Conservation (phyloP, 2,797 vertebrate species). For the Danio kyathit region DNA sequence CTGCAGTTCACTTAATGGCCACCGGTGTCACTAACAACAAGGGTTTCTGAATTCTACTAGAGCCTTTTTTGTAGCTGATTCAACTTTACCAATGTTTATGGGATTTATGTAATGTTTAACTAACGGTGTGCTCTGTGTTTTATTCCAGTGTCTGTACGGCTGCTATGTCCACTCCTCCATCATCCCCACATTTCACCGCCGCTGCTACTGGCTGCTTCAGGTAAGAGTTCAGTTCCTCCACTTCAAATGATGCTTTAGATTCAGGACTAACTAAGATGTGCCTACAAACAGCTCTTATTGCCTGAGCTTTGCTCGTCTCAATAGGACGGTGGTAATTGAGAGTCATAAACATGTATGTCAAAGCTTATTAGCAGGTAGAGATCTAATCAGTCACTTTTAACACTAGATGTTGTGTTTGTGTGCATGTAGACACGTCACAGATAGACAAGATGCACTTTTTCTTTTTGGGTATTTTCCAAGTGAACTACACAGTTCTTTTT, state of each 20-base stretch:
- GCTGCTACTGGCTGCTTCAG: constrained; percentile 99
- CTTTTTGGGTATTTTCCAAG: constrained; percentile 11
- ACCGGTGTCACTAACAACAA: too few species aligned
- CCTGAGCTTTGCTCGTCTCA: too few species aligned
- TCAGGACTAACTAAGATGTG: neutral
- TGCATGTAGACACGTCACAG: neutral
- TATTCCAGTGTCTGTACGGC: constrained; percentile 92
- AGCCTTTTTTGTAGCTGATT: neutral
- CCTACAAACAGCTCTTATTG: neutral
- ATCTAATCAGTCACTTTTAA: neutral
- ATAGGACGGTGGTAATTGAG: neutral
- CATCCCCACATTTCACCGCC: constrained; percentile 98
- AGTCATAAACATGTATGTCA: constrained; percentile 39
- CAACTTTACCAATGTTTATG: neutral
- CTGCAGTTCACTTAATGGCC: too few species aligned
- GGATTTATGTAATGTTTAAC: neutral
- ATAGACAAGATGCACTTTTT: neutral
- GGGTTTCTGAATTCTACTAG: too few species aligned
- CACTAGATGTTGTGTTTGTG: neutral
- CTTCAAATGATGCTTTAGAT: neutral
- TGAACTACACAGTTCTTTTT: constrained; percentile 19
- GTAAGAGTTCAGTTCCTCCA: constrained; percentile 78
- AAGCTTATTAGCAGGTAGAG: constrained; percentile 26
- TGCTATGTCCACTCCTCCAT: constrained; percentile 99
- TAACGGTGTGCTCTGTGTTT: constrained; percentile 46